Base-by-base conservation (phyloP, 2,113 vertebrate genomes). In the Phylloscopus trochilus region DNA sequence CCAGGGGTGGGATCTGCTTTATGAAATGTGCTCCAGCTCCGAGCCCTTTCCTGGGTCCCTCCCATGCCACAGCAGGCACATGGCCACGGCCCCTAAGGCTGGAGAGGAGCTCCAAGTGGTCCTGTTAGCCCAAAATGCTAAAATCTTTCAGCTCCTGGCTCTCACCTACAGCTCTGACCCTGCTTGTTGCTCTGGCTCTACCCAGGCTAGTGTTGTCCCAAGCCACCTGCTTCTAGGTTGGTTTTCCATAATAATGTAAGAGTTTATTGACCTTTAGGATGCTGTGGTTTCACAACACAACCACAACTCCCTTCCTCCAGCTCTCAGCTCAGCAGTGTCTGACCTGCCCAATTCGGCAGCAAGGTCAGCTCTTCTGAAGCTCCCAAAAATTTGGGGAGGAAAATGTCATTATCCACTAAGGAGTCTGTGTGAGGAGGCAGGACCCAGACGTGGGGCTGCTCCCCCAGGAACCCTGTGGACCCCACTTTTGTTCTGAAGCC, bases 241-340 rank as follows among this genome's bases (percentile, higher is more conserved):
- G 35, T 79, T 91, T 81, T 80, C 76, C 9, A 1, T 43, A 86
- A 64, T 27, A 72, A 95, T 6, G 28, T 79, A 33, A 7, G 79
- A 83, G 78, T 66, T 70, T 67, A 74, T 44, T 87, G 83, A 93
- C 66, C 52, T 95, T 92, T 87, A 73, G 86, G 83, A 74, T 52
- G n/a, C 44, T 77, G 86, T 44, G 78, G 91, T 92, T 95, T 95
- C 82, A 87, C 79, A 78, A 62, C 39, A 66, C 46, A 51, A 49
- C 63, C 47, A 74, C 75, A 77, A 6, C 69, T 78, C 91, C 77
- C 52, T 77, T 46, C 23, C 67, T 67, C 55, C 83, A 59, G 74
- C 64, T 84, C 79, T 80, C 20, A 47, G 33, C 68, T 73, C 79
- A 19, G 79, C 87, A 94, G 55, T 10, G 20, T 59, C 73, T 0